These are phyloP conservation scores for Epizoanthus fatuus DNA, from an alignment of 92 coral and sea anemone species.

Conservation along the genomic window DNA sequence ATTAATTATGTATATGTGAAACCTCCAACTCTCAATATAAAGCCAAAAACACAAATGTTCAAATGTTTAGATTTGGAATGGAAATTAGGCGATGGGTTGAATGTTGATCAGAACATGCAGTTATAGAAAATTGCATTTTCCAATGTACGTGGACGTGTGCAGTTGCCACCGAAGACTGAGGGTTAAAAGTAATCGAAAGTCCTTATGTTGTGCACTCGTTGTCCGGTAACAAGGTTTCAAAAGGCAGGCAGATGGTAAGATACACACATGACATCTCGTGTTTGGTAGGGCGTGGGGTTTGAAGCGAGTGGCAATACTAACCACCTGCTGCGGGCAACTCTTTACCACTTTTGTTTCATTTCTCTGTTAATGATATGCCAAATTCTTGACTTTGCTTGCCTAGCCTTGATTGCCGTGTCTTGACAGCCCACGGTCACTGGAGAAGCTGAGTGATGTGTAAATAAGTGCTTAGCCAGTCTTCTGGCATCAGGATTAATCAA, in stretches of 20 bases:
- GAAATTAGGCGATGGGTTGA: conserved; percentile 33
- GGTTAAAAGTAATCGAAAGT: no score
- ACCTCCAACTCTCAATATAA: conserved; percentile 48
- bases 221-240: not conserved
- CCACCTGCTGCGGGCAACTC: conserved; percentile 47
- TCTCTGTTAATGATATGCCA: conserved; percentile 47
- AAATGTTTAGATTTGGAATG: conserved; percentile 49
- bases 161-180: not conserved
- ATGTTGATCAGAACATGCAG: conserved; percentile 22
- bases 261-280: conserved; percentile 27
- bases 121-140: not conserved
- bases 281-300: conserved; percentile 43
- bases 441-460: conserved; percentile 34
- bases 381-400: conserved; percentile 47
- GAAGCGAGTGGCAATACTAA: conserved; percentile 31
- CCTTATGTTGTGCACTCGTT: not conserved
- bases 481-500: not conserved
- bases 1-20: conserved; percentile 50
- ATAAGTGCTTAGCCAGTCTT: conserved; percentile 6
- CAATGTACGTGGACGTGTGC: not conserved
- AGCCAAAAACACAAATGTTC: conserved; percentile 35
- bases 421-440: conserved; percentile 32
- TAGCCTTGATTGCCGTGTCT: conserved; percentile 45
- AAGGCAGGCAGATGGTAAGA: conserved; percentile 24
- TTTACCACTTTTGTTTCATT: conserved; percentile 38